These are phyloP conservation scores for Ptilonorhynchus violaceus DNA, from an alignment of 2,113 vertebrate species.

Conservation along the genomic window DNA sequence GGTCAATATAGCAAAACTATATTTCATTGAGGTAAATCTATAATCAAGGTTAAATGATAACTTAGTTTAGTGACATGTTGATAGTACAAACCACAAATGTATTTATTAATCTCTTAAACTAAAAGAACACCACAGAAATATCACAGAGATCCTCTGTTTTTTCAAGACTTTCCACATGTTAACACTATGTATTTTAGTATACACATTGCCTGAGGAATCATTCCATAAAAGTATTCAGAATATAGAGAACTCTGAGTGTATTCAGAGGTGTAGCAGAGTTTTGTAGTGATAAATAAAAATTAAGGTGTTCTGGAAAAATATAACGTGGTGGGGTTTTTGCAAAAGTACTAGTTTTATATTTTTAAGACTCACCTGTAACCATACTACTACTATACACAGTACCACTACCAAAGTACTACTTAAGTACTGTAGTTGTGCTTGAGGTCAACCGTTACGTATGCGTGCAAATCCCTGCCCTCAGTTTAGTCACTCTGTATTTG, in stretches of 20 bases:
- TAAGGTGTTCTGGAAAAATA: background rate
- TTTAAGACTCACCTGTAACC: slow-evolving; percentile 4
- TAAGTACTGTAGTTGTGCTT: background rate
- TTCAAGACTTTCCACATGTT: background rate
- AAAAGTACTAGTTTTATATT: background rate
- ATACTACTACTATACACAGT: background rate
- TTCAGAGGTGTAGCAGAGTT: background rate
- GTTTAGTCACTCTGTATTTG: background rate
- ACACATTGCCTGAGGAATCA: background rate
- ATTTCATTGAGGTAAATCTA: background rate
- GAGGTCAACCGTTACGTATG: background rate
- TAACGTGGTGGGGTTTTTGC: background rate
- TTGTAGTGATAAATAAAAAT: background rate
- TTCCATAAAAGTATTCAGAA: background rate
- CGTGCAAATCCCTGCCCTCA: background rate
- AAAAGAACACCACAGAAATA: background rate
- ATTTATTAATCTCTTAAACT: background rate
- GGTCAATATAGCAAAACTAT: background rate
- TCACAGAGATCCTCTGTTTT: background rate
- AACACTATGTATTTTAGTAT: background rate
- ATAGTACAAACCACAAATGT: background rate
- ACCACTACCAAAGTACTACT: background rate
- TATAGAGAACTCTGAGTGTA: background rate
- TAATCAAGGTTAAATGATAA: background rate
- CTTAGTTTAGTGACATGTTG: background rate